These are phyloP conservation scores for Polyergus mexicanus DNA, from an alignment of 1,140 invertebrate genomes.

Conservation along the genomic window DNA sequence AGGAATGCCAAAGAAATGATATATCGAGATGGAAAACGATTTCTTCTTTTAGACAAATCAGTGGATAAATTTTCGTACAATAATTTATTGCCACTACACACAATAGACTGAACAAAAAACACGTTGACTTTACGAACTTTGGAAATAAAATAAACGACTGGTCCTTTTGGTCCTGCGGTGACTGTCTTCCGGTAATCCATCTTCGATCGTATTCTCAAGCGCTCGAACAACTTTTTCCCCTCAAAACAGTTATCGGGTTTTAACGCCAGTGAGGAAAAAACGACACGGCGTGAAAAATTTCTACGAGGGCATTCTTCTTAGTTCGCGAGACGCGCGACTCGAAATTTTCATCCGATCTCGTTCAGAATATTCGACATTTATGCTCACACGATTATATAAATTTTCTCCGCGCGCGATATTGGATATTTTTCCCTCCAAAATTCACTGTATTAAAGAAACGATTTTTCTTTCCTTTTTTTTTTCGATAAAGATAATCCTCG, in stretches of 20 bases:
- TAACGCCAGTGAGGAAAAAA: slow-evolving; percentile 30
- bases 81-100: neutral
- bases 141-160: slow-evolving; percentile 5
- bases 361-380: slow-evolving; percentile 39
- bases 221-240: slow-evolving; percentile 57
- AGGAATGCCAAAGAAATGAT: neutral
- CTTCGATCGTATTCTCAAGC: slow-evolving; percentile 61
- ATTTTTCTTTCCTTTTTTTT: neutral
- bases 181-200: slow-evolving; percentile 56
- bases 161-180: slow-evolving; percentile 27
- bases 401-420: neutral
- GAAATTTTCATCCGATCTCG: slow-evolving; percentile 43
- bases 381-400: slow-evolving; percentile 34
- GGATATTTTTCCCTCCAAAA: neutral
- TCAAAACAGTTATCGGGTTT: slow-evolving; percentile 56
- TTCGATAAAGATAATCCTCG: neutral
- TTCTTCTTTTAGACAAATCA: neutral
- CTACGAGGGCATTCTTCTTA: slow-evolving; percentile 51
- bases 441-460: neutral
- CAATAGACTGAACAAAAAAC: neutral
- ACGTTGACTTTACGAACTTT: neutral
- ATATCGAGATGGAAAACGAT: neutral
- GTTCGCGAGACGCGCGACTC: slow-evolving; percentile 17
- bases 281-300: slow-evolving; percentile 41
- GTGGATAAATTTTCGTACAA: neutral